Evolutionary conservation across 1,140 invertebrate genomes (phyloP).

Genomic region (Camponotus pennsylvanicus): DNA sequence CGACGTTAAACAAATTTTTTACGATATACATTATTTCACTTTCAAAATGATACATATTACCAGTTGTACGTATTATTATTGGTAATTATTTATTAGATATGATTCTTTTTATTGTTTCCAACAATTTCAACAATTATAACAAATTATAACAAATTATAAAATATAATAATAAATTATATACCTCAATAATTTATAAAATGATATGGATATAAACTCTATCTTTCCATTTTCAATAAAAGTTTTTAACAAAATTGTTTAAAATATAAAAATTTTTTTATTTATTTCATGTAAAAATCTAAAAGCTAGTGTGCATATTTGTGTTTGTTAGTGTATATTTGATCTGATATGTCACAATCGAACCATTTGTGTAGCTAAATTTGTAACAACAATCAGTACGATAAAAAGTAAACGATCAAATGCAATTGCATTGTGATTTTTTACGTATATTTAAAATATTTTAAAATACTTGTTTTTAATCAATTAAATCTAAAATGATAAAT

Average conservation of each 20-base stretch:
- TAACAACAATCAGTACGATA: neutral
- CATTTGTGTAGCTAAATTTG: neutral
- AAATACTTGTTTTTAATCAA: conserved; percentile 6
- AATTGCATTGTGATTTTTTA: neutral
- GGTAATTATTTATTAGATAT: neutral
- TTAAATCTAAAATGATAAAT: neutral
- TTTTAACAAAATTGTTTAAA: neutral
- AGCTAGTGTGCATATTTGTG: neutral
- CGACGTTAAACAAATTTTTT: neutral
- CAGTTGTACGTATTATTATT: neutral
- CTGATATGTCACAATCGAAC: neutral
- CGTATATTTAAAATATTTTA: neutral
- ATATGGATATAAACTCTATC: no score
- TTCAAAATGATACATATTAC: neutral
- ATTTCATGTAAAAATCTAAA: conserved; percentile 4
- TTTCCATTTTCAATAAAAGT: neutral
- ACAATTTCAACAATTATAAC: neutral
- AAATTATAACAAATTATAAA: neutral
- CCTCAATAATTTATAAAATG: conserved; percentile 5
- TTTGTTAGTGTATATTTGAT: neutral
- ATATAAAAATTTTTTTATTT: neutral
- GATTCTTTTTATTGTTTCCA: neutral
- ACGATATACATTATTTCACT: neutral
- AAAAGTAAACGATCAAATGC: neutral
- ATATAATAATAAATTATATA: neutral